Percentiles rank a stretch among this genome's conserved stretches.
Conservation (phyloP, 2,888 invertebrate species). For the Lymantria monacha region DNA sequence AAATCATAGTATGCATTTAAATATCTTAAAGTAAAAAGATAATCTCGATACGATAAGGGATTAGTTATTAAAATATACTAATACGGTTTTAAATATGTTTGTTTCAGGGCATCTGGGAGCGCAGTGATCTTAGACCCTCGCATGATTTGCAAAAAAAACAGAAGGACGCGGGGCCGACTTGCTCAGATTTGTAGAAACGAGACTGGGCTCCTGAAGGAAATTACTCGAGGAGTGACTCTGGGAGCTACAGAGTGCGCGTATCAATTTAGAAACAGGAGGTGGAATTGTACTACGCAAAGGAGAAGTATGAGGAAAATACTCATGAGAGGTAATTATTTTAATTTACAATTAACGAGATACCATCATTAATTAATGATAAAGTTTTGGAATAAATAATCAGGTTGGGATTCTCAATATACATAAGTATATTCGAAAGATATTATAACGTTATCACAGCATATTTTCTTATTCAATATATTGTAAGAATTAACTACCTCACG, state of each 20-base stretch:
- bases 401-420: too few relatives aligned
- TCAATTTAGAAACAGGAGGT: constrained; percentile 92
- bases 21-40: too few relatives aligned
- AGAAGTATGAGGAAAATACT: constrained; percentile 92
- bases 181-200: constrained; percentile 93
- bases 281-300: constrained; percentile 94
- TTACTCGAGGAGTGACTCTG: constrained; percentile 90
- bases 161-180: constrained; percentile 88
- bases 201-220: constrained; percentile 89
- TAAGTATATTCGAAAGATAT: too few relatives aligned
- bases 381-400: too few relatives aligned
- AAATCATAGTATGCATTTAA: too few relatives aligned
- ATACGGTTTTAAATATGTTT: constrained; percentile 4
- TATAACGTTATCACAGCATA: too few relatives aligned
- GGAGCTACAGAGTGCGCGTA: constrained; percentile 93
- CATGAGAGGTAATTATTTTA: constrained; percentile 86
- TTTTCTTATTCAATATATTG: too few relatives aligned
- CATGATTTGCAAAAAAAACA: constrained; percentile 93
- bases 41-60: too few relatives aligned
- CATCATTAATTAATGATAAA: not conserved
- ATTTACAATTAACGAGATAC: too few relatives aligned
- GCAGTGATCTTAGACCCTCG: constrained; percentile 94
- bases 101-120: constrained; percentile 88
- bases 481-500: too few relatives aligned
- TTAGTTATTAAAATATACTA: too few relatives aligned